Evolutionary conservation across 92 coral and sea anemone species (phyloP).

Genomic region (Phenganax marumi): DNA sequence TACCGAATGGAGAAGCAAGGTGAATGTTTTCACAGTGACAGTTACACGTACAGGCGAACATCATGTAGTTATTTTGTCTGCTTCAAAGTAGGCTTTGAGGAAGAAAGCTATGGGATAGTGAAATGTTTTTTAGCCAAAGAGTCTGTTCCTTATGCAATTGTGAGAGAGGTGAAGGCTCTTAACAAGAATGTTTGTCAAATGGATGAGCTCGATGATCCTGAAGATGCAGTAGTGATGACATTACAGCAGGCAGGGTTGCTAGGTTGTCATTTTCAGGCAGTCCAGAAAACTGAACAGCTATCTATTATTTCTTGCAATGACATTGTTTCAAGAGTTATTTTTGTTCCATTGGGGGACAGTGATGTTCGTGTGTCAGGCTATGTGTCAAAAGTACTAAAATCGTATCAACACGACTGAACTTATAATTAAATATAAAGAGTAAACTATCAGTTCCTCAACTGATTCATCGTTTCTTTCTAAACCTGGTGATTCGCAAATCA

Average conservation of each 20-base stretch:
- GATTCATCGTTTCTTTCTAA: too few species aligned
- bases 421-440: too few species aligned
- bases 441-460: too few species aligned
- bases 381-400: too few species aligned
- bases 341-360: not conserved
- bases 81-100: not conserved
- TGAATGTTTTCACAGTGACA: conserved; percentile 11
- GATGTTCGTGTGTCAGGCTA: too few species aligned
- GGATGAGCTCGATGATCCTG: not conserved
- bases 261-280: not conserved
- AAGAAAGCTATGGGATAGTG: not conserved
- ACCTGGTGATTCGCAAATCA: too few species aligned
- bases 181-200: not conserved
- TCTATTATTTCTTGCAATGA: not conserved
- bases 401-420: too few species aligned
- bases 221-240: not conserved
- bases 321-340: not conserved
- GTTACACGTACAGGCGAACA: conserved; percentile 7
- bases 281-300: not conserved
- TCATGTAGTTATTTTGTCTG: conserved; percentile 25
- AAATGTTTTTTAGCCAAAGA: not conserved
- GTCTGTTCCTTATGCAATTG: not conserved
- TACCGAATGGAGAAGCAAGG: conserved; percentile 22
- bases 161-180: not conserved
- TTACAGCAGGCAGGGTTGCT: not conserved